A percentile compares a stretch with the other conserved stretches of the same genome.
These are phyloP conservation scores for Catocala nupta DNA, from an alignment of 2,888 invertebrate genomes.

Conservation along the genomic window DNA sequence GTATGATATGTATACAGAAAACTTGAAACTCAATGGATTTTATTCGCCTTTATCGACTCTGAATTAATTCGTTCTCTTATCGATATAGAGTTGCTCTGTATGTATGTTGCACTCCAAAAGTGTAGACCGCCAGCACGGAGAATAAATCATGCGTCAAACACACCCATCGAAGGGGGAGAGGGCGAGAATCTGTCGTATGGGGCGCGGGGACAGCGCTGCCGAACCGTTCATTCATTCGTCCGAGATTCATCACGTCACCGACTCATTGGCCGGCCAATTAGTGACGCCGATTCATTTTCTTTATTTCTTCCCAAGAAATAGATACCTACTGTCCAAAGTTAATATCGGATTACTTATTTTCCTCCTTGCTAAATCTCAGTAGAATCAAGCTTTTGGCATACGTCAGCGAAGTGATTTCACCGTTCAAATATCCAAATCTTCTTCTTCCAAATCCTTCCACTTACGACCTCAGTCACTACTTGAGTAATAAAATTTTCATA, in stretches of 20 bases:
- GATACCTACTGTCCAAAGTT: constrained; percentile 38
- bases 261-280: constrained; percentile 69
- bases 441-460: too few species aligned
- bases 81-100: constrained; percentile 56
- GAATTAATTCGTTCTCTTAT: constrained; percentile 53
- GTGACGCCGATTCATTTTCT: constrained; percentile 65
- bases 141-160: constrained; percentile 79
- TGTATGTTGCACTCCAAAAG: constrained; percentile 58
- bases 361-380: constrained; percentile 23
- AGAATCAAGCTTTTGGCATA: constrained; percentile 13
- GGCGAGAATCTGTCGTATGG: constrained; percentile 69
- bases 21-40: constrained; percentile 10
- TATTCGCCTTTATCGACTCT: constrained; percentile 17
- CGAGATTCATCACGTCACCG: constrained; percentile 68
- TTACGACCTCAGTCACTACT: constrained; percentile 42
- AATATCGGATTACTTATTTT: constrained; percentile 43
- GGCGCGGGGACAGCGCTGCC: constrained; percentile 56
- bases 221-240: constrained; percentile 67
- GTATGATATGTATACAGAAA: too few species aligned
- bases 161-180: constrained; percentile 68
- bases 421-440: constrained; percentile 23
- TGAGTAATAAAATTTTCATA: constrained; percentile 64
- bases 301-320: constrained; percentile 50
- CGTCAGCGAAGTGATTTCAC: constrained; percentile 8
- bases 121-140: constrained; percentile 53